Base-by-base conservation (phyloP, 2,888 invertebrate species). In the Andrena flavipes region DNA sequence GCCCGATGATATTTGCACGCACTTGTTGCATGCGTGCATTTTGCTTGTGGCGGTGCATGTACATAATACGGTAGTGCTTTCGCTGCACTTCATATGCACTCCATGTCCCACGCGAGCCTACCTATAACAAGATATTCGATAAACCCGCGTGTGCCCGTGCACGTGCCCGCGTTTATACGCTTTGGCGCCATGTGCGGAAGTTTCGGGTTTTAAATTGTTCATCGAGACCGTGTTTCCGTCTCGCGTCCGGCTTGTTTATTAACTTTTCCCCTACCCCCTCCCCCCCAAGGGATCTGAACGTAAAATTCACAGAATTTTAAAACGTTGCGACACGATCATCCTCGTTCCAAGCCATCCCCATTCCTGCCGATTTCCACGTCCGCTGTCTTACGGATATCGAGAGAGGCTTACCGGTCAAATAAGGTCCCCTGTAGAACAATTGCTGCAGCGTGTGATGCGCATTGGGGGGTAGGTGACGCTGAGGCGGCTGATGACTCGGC, bases 341-440 rank as follows among this genome's bases (percentile, higher is more conserved):
- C 42, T 16, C 42, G 42, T 5, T 5, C 0, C 42, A 42, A 42
- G 16, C 16, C 16, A 1, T 42, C 42, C 42, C 42, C 42, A 1
- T 42, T 16, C 42, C 1, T 0, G 0, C 16, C 42, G 42, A 42
- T 42, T 16, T 42, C 16, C 42, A 16, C 16, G 42, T 42, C 16
- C 16, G 16, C 16, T 42, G 0, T 42, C 13, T 0, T 5, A 1
- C 42, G 1, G 4, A 16, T 0, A 42, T 4, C 16, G 13, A 16
- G 42, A 16, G 4, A 42, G 5, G 1, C 94, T 95, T 92, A 97
- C 97, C 97, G 94, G 96, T 96, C 90, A 98, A 95, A 93, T 98
- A 98, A 56, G 98, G 98, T 94, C 96, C 95, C 92, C 98, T 97
- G 93, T 98, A 98, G 54, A 98, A 95, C 83, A 97, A 94, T 13